Evolutionary conservation across 1,140 invertebrate species (phyloP), one percentile per base, ranked within the genome.

Genomic region (Drosophila sp.): DNA sequence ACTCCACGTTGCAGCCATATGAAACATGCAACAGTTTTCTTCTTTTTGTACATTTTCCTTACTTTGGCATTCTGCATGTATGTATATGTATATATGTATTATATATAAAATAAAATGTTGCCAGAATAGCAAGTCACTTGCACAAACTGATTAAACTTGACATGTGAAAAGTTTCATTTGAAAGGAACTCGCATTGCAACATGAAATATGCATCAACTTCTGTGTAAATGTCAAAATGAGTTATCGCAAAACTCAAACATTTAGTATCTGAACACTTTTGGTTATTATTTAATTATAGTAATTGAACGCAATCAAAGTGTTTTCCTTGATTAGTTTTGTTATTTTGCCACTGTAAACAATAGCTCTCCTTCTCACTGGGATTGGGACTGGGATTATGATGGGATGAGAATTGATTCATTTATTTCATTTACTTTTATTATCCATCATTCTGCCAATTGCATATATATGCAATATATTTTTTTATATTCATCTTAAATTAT

Each of bases 181-280:
- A 27, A 50, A 50, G 25, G 6, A 50, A 50, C 27, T 50, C 25
- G 23, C 23, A 50, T 7, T 56, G 66, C 40, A 62, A 77, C 84
- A 87, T 87, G 73, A 87, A 83, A 87, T 87, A 87, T 83, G 83
- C 83, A 87, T 80, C 76, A 77, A 70, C 58, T 76, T 69, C 68
- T 70, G 74, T 55, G 11, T 11, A 56, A 56, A 76, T 62, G 29
- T 32, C 27, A 56, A 76, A 76, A 70, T 27, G 17, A 44, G 5
- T 56, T 74, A 77, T 66, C 44, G 70, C 27, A 67, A 33, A 72
- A 54, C 65, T 76, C 54, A 10, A 69, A 63, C 17, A 47, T 25
- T 47, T 47, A 23, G 44, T 47, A 25, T 47, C 33, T 5, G 33
- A 5, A 35, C 4, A 38, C 8, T 11, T 0, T 38, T 38, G 8